Base-by-base conservation (phyloP, 1,140 invertebrate species). In the Teleogryllus occipitalis region DNA sequence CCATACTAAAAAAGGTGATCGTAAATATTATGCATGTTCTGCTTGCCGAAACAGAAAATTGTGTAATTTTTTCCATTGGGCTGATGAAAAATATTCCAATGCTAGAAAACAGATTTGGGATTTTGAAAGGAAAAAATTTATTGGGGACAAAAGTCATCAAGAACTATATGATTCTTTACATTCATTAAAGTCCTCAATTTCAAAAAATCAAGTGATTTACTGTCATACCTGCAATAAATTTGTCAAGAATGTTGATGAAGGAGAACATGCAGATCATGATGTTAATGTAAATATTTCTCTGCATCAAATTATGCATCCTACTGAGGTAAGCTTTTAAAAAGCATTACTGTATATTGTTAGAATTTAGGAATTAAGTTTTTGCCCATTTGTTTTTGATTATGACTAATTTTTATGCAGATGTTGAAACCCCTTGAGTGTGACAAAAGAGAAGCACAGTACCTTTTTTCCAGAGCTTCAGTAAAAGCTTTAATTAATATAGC, bases 391-490 rank as follows among this genome's bases (percentile, higher is more conserved):
- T 39, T 8, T 75, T n/a, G 3, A 21, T 22, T 75, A 22, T n/a
- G 12, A 21, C 10, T 75, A 22, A 39, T 75, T 75, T 75, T 18
- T 21, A 65, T 80, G 7, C 74, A 82, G 81, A 84, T 92, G 74
- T 83, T 94, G 10, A 87, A 85, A 82, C 90, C 92, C 7, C 82
- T 92, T 12, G 87, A 90, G 22, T 88, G 92, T 83, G 87, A 90
- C 4, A 93, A 92, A 84, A 91, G 90, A 78, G 92, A 93, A 86
- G 93, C 93, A 74, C 93, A 95, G 85, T 95, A 92, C 85, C 88
- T 93, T 73, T 95, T 95, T 85, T 88, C 89, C 0, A 84, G 88
- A 78, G 85, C 86, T 78, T 87, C 91, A 76, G 87, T 90, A 15
- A 82, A 87, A 73, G 88, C 90, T 74, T 86, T 93, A 46, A 82